A percentile compares a stretch with the other conserved stretches of the same genome.
phyloP scores from a whole-genome alignment of 2,113 vertebrate genomes.

The Scartelaos histophorus region DNA sequence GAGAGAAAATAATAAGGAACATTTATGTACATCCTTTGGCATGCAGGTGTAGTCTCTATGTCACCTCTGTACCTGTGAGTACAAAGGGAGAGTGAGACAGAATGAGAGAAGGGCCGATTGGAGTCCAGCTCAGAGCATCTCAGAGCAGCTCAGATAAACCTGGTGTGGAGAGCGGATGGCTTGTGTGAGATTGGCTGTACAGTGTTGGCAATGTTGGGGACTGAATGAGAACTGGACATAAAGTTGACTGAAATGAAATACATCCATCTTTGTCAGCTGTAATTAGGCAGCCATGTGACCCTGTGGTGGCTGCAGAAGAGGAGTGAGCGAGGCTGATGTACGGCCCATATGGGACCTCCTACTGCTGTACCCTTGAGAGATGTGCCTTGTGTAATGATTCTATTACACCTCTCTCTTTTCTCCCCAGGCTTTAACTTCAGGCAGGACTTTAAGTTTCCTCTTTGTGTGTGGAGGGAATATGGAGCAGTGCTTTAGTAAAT shows the following conservation, averaged over 20 bases:
- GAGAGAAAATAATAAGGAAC: neutral
- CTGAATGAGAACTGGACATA: constrained; percentile 50
- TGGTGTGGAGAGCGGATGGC: constrained; percentile 17
- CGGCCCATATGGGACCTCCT: constrained; percentile 68
- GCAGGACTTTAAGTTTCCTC: constrained; percentile 45
- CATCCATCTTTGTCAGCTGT: constrained; percentile 66
- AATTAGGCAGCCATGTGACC: constrained; percentile 59
- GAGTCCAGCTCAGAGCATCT: constrained; percentile 6
- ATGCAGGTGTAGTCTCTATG: neutral
- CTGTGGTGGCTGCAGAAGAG: constrained; percentile 47
- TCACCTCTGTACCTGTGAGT: neutral
- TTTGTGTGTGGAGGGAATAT: constrained; percentile 26
- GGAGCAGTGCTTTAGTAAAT: constrained; percentile 47
- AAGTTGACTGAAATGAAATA: constrained; percentile 67
- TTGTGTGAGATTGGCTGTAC: constrained; percentile 27
- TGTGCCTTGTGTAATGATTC: constrained; percentile 64
- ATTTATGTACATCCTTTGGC: constrained; percentile 10
- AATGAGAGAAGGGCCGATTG: constrained; percentile 21
- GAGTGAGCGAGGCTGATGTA: constrained; percentile 53
- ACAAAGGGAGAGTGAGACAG: constrained; percentile 10
- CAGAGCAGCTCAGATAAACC: constrained; percentile 23
- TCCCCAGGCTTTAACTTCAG: constrained; percentile 57
- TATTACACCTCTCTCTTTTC: constrained; percentile 54
- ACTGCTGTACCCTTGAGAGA: constrained; percentile 68
- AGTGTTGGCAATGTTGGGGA: constrained; percentile 30